Conservation (phyloP, 2,797 vertebrate species). For the Sternotherus odoratus region DNA sequence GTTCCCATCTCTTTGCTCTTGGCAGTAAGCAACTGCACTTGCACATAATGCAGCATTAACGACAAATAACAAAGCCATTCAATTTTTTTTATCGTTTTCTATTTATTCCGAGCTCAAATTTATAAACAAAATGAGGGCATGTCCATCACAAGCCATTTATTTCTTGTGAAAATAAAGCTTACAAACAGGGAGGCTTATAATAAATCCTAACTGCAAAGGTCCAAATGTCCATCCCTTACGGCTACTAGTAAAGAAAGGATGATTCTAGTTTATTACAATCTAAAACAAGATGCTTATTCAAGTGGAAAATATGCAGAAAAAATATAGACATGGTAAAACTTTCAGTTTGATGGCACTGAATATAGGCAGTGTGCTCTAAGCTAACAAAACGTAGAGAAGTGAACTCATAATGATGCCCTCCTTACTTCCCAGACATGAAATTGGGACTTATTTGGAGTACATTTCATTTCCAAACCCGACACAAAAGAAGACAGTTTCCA, state of each 20-base stretch:
- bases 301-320: background rate
- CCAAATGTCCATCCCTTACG: background rate
- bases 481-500: background rate
- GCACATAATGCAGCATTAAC: background rate
- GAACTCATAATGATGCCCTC: background rate
- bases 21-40: background rate
- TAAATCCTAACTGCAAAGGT: background rate
- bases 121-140: background rate
- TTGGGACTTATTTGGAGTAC: fast-evolving
- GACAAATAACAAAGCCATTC: conserved; percentile 23
- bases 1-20: conserved; percentile 25
- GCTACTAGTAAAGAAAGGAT: background rate
- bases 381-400: background rate
- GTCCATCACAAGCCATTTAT: background rate
- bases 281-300: background rate
- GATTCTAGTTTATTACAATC: background rate
- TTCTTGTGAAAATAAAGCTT: conserved; percentile 1
- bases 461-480: background rate
- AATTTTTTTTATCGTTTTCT: background rate
- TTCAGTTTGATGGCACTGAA: background rate
- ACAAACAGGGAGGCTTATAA: background rate
- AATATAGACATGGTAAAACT: background rate
- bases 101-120: background rate
- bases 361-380: too few relatives aligned
- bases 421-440: background rate